Evolutionary conservation across 2,113 vertebrate species (phyloP), one percentile per base, ranked within the genome.

Genomic region (Empidonax alnorum): DNA sequence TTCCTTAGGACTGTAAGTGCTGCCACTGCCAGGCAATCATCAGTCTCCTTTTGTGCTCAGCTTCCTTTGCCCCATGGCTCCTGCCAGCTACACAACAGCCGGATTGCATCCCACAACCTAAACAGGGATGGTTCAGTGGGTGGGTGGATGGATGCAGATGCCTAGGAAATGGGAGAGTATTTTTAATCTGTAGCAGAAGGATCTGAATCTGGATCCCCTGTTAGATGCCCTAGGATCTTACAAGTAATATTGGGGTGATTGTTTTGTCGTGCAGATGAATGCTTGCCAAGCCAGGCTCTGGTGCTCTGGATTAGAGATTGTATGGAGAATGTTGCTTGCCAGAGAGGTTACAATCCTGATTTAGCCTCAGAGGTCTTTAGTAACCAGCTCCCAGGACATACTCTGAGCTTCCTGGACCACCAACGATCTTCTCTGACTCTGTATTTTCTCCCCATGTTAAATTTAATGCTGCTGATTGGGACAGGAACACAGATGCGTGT

Each of bases 161-260:
- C 39, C 35, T 58, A 4, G 52, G 42, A 84, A 77, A 59, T 19
- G 33, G 15, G 23, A 63, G 24, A 39, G 14, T 13, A 13, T 27
- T 61, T 50, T 78, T 27, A 25, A 22, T 37, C 9, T 50, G 39
- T 3, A 74, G 82, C 25, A 63, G 25, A 58, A 73, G 24, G 8
- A 53, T 50, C n/a, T 63, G 73, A 37, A n/a, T 53, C 31, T 12
- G 13, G 4, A 30, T 63, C 4, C 13, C 12, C 4, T 50, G 2
- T 12, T 71, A 76, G 47, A 14, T 47, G 7, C 11, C 55, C 25
- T 25, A 3, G 35, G 27, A 39, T 33, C 76, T 53, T 31, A 24
- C 3, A 59, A 47, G 44, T 25, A 46, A 33, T 0, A 1, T 0
- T 6, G 58, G 58, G 61, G 28, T 22, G 12, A 23, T 41, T 79